These are phyloP conservation scores for Campopleginae sp. DNA, from an alignment of 2,888 invertebrate species.

Conservation along the genomic window DNA sequence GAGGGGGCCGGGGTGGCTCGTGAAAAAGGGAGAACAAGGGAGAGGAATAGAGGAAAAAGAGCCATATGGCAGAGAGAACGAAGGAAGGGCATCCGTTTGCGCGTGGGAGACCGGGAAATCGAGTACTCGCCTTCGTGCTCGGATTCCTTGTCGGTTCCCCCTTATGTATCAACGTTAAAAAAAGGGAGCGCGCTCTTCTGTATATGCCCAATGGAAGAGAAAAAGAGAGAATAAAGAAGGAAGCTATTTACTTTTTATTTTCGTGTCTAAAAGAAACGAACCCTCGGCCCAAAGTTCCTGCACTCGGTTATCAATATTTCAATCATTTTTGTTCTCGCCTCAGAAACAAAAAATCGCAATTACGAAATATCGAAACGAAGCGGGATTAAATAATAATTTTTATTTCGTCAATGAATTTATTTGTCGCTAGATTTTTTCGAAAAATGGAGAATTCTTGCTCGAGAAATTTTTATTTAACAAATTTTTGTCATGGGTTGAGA, in stretches of 20 bases:
- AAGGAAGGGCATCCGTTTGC: constrained; percentile 71
- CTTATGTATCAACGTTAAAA: constrained; percentile 37
- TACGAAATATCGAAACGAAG: neutral
- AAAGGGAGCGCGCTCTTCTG: constrained; percentile 28
- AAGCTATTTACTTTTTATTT: constrained; percentile 11
- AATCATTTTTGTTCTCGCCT: neutral
- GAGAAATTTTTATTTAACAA: neutral
- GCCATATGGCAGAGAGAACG: constrained; percentile 81
- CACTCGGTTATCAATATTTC: neutral
- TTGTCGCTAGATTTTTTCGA: neutral
- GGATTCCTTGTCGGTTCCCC: constrained; percentile 23
- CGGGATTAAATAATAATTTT: neutral
- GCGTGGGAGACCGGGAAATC: constrained; percentile 77
- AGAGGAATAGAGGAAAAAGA: constrained; percentile 69
- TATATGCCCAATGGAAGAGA: constrained; percentile 30
- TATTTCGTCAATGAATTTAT: neutral
- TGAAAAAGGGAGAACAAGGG: constrained; percentile 34
- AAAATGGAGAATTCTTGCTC: neutral
- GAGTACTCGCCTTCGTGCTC: constrained; percentile 73
- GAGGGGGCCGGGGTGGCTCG: constrained; percentile 62
- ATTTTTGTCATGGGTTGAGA: neutral
- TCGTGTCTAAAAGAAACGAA: neutral
- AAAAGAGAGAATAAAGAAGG: constrained; percentile 25
- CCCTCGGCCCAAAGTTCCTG: neutral
- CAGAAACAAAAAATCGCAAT: neutral